Conservation (phyloP, 2,888 invertebrate species). For the Malachius bipustulatus region DNA sequence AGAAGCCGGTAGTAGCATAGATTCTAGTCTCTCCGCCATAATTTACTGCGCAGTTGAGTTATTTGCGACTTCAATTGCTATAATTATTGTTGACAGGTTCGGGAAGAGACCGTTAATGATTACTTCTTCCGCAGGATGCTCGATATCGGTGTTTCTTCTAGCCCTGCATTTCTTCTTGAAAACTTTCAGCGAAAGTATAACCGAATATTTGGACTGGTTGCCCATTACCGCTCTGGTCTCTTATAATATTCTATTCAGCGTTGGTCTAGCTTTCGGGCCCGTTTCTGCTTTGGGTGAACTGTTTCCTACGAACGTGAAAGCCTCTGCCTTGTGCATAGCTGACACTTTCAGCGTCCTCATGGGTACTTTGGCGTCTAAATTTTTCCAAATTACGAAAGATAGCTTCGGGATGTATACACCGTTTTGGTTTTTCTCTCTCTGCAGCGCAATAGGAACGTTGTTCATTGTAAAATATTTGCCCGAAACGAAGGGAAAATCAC, state of each 20-base stretch:
- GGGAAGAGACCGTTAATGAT: slow-evolving; percentile 53
- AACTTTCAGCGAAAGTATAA: slow-evolving; percentile 19
- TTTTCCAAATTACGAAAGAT: slow-evolving; percentile 43
- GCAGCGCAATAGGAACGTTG: slow-evolving; percentile 27
- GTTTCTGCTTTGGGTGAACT: slow-evolving; percentile 42
- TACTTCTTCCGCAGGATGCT: slow-evolving; percentile 39
- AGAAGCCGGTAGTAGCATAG: slow-evolving; percentile 35
- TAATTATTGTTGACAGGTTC: slow-evolving; percentile 48
- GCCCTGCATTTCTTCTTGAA: slow-evolving; percentile 39
- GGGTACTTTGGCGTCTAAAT: slow-evolving; percentile 38
- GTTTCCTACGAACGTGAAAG: slow-evolving; percentile 44
- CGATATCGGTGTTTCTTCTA: slow-evolving; percentile 33
- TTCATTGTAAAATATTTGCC: slow-evolving; percentile 1
- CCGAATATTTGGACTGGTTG: slow-evolving; percentile 35
- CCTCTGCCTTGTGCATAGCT: slow-evolving; percentile 43
- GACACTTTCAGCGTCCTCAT: slow-evolving; percentile 40
- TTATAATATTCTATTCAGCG: slow-evolving; percentile 40
- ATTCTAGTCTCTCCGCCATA: slow-evolving; percentile 45
- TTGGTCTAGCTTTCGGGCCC: slow-evolving; percentile 42
- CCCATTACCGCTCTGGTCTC: slow-evolving; percentile 39
- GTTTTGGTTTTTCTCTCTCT: slow-evolving; percentile 51
- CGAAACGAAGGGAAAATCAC: neutral
- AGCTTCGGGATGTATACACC: slow-evolving; percentile 47
- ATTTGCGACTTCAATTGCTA: slow-evolving; percentile 44
- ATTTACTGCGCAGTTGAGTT: slow-evolving; percentile 47